Base-by-base conservation (phyloP, 2,113 vertebrate species). In the Protobothrops mucrosquamatus region DNA sequence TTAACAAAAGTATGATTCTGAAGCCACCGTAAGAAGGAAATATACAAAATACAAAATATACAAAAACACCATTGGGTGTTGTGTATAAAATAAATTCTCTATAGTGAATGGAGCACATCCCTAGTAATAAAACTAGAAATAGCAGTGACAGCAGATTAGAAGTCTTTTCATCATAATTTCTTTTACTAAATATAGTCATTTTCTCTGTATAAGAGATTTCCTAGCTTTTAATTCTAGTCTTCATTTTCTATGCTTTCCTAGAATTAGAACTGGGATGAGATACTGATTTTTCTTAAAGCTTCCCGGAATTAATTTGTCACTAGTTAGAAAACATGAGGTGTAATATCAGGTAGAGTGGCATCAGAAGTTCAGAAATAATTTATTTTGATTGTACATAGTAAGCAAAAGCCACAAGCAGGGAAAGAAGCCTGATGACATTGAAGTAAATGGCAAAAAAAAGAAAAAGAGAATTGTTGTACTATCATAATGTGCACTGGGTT, bases 1-100 rank as follows among this genome's bases (percentile, higher is more conserved):
- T 34, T 89, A 54, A 3, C 29, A 56, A 92, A 92, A 91, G 91
- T 85, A 90, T 64, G 54, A 88, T 46, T 91, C 20, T 88, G 88
- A 88, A 2, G 9, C 90, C 9, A 0, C 24, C 89, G n/a, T 54
- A 69, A 81, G 18, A 54, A 59, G 88, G 85, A 12, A 92, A 85
- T 39, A 85, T 57, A 92, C 8, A 92, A 57, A 93, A 61, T 87
- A 85, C 52, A 54, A 15, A 92, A 85, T n/a, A 74, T 57, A 92
- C 4, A 92, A 56, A 94, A 69, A 69, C 74, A 86, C 6, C 18
- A 20, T 0, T 26, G 61, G 18, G 7, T 54, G 14, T 29, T 43
- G n/a, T 52, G 61, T 52, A 26, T 55, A 74, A 74, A 46, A 56
- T 69, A 69, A 54, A 46, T 57, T 85, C 2, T 64, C n/a, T 48